Evolutionary conservation across 2,113 vertebrate genomes (phyloP).

Genomic region (Syngnathus floridae): DNA sequence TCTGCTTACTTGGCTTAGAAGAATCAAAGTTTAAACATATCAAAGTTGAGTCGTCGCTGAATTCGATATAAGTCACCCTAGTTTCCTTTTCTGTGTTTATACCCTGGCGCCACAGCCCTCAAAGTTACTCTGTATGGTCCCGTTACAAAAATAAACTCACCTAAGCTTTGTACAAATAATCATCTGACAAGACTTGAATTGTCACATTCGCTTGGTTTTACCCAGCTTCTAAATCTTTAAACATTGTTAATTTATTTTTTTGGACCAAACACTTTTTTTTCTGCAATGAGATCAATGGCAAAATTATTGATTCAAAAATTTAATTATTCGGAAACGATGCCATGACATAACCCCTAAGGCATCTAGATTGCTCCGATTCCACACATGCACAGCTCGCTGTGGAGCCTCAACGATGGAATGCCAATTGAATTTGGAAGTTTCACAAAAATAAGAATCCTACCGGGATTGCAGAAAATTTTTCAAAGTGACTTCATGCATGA

Average conservation of each 20-base stretch:
- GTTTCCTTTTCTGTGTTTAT: neutral
- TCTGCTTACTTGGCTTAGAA: constrained; percentile 28
- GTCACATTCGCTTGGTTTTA: neutral
- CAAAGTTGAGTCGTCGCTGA: neutral
- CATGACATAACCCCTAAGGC: neutral
- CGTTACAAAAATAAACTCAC: neutral
- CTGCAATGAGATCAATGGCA: neutral
- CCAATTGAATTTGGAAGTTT: neutral
- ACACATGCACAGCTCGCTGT: neutral
- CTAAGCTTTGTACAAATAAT: neutral
- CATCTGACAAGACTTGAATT: neutral
- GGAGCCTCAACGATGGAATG: neutral
- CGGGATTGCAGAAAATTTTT: neutral
- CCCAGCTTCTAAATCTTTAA: neutral
- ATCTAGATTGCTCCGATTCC: neutral
- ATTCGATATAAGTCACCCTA: neutral
- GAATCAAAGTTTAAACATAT: constrained; percentile 12
- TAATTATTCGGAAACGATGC: neutral
- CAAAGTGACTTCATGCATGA: neutral
- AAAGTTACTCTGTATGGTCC: neutral
- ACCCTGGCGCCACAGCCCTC: neutral
- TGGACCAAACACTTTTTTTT: neutral
- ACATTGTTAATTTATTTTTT: neutral
- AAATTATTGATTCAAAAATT: neutral
- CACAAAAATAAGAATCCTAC: neutral